A percentile compares a stretch with the other conserved stretches of the same genome.
Evolutionary conservation across 2,888 invertebrate species (phyloP).

Genomic region (Saturnia pavonia): DNA sequence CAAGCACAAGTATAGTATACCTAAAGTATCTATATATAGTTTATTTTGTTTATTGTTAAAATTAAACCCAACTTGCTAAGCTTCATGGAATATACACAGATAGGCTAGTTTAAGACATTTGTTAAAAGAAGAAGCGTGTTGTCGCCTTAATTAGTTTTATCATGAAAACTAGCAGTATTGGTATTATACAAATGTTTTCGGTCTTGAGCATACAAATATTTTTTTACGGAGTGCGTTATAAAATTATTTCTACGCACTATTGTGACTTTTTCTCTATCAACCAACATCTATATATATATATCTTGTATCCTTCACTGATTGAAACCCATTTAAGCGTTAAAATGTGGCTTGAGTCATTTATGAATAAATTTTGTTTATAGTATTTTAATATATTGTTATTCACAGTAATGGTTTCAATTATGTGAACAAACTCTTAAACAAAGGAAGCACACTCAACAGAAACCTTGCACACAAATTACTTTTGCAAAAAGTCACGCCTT

Average conservation of each 20-base stretch:
- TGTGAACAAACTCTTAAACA: neutral
- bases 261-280: too few species aligned
- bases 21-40: neutral
- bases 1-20: slow-evolving; percentile 28
- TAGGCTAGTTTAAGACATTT: neutral
- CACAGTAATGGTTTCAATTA: neutral
- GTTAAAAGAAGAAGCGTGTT: neutral
- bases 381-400: neutral
- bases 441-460: neutral
- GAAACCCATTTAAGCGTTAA: neutral
- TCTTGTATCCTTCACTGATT: neutral
- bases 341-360: neutral
- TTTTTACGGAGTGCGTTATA: too few species aligned
- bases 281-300: too few species aligned
- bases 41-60: neutral
- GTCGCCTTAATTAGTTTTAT: neutral
- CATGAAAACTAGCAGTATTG: neutral
- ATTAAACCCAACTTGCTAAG: neutral
- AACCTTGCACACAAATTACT: neutral
- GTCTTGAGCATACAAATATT: too few species aligned
- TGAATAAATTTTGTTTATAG: neutral
- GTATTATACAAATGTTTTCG: neutral
- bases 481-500: neutral
- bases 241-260: too few species aligned
- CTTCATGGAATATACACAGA: neutral